Conservation (phyloP, 2,888 invertebrate species). For the Cryptocheilus praepositus region DNA sequence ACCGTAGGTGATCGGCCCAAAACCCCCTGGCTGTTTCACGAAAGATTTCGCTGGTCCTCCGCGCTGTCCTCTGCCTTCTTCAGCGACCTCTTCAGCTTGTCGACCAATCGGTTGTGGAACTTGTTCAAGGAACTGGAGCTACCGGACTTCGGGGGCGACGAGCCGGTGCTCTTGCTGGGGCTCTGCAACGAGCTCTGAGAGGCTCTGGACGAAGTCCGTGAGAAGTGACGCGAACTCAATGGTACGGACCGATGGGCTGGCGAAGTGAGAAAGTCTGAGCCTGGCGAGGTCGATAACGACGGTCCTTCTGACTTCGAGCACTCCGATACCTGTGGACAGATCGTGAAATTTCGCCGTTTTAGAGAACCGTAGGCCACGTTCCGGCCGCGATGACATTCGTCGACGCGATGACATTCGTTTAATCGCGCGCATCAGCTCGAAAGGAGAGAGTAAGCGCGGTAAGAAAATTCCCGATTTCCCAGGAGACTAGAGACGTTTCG, state of each 20-base stretch:
- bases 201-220: conserved; percentile 80
- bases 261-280: conserved; percentile 77
- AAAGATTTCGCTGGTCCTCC: conserved; percentile 73
- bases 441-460: no score
- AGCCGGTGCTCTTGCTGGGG: conserved; percentile 81
- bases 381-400: no score
- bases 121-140: conserved; percentile 82
- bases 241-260: conserved; percentile 83
- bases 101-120: conserved; percentile 87
- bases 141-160: conserved; percentile 79
- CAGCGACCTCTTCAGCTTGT: conserved; percentile 85
- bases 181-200: conserved; percentile 81
- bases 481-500: no score
- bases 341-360: not conserved
- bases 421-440: no score
- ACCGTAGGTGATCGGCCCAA: conserved; percentile 67
- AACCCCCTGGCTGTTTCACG: conserved; percentile 72
- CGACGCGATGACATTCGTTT: no score
- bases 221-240: conserved; percentile 80
- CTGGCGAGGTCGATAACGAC: conserved; percentile 81
- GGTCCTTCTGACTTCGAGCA: conserved; percentile 85
- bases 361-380: no score
- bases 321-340: conserved; percentile 79
- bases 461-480: no score
- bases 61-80: conserved; percentile 78